Evolutionary conservation across 53 echinoderm and acorn worm genomes (phyloP).

Genomic region (Luidia sarsii): DNA sequence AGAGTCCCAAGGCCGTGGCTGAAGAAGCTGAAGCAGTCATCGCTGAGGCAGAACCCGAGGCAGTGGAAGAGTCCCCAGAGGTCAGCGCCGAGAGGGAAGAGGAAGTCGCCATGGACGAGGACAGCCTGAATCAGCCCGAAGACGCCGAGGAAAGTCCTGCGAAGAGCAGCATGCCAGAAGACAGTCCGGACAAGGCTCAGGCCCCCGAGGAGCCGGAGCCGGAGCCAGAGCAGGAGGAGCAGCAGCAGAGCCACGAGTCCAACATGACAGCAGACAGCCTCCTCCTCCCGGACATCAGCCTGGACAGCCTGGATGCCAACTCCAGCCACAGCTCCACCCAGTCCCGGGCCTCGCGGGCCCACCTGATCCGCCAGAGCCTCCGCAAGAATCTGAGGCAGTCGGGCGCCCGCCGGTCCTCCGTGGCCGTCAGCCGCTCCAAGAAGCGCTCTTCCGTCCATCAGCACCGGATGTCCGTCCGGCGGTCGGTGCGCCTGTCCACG

Average conservation of each 20-base stretch:
- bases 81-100: not conserved
- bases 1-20: too few species aligned
- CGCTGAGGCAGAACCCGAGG: not conserved
- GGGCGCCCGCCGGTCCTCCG: conserved; percentile 34
- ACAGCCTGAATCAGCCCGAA: conserved; percentile 1
- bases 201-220: not conserved
- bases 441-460: conserved; percentile 35
- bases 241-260: conserved; percentile 16
- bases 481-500: conserved; percentile 14
- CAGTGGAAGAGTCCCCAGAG: not conserved
- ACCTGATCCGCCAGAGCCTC: conserved; percentile 5
- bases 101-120: not conserved
- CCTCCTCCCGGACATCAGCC: not conserved
- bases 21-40: conserved; percentile 29
- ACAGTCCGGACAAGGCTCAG: conserved; percentile 15
- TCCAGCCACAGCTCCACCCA: conserved; percentile 25
- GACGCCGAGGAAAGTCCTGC: conserved; percentile 21
- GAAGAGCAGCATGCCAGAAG: conserved; percentile 34
- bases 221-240: too few species aligned
- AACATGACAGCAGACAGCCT: conserved; percentile 32
- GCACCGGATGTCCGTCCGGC: conserved; percentile 35
- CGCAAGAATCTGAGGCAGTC: conserved; percentile 21
- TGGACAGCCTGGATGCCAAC: not conserved
- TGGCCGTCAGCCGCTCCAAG: conserved; percentile 40
- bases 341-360: not conserved